These are phyloP conservation scores for Trochalopteron elliotii DNA, from an alignment of 2,113 vertebrate genomes.

Conservation along the genomic window DNA sequence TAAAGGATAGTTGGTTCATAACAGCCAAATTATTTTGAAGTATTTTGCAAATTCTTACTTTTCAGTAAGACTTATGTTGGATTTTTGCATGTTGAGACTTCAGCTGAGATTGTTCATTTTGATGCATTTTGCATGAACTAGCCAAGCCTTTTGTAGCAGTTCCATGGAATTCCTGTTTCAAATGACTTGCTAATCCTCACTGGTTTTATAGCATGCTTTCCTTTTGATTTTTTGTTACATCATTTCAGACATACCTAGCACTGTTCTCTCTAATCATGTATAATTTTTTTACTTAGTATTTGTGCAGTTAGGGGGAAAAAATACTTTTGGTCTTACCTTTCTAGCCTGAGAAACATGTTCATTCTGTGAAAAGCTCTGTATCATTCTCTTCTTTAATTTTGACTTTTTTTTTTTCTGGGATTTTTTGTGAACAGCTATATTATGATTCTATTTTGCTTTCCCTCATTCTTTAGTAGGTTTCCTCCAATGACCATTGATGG, in stretches of 20 bases:
- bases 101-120: background rate
- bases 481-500: constrained; percentile 98
- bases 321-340: background rate
- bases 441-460: background rate
- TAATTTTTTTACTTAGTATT: background rate
- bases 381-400: background rate
- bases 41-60: constrained; percentile 8
- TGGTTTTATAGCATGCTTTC: constrained; percentile 51
- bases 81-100: constrained; percentile 62
- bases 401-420: background rate
- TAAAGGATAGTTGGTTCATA: constrained; percentile 60
- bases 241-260: background rate
- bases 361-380: background rate
- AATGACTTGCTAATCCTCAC: constrained; percentile 3
- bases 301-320: background rate
- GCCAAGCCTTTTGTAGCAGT: background rate
- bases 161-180: background rate
- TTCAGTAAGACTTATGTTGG: constrained; percentile 39
- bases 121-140: constrained; percentile 18
- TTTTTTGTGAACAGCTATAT: background rate
- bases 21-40: constrained; percentile 1
- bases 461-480: constrained; percentile 82
- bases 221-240: constrained; percentile 26
- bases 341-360: background rate
- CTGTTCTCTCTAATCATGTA: background rate